A percentile compares a stretch with the other conserved stretches of the same genome.
Conservation (phyloP, 2,113 vertebrate species). For the Atrichornis clamosus region DNA sequence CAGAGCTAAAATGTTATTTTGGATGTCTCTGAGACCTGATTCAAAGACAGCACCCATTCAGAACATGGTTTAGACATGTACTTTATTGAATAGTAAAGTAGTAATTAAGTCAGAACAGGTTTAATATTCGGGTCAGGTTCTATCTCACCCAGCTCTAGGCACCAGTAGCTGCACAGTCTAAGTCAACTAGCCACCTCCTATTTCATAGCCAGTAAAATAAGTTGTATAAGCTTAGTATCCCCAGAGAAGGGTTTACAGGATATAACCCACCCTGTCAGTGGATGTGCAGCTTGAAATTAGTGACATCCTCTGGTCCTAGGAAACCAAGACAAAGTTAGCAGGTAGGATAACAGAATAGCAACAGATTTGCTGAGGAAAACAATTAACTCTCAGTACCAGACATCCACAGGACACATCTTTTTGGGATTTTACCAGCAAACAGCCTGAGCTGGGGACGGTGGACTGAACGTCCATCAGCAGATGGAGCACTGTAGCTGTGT, state of each 20-base stretch:
- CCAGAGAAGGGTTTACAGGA: neutral
- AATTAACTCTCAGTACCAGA: neutral
- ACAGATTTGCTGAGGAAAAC: neutral
- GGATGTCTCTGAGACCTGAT: neutral
- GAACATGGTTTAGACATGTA: neutral
- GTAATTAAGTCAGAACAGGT: neutral
- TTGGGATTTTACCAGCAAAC: neutral
- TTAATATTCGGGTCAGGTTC: neutral
- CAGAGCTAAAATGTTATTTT: neutral
- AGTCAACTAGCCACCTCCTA: neutral
- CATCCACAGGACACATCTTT: accelerated
- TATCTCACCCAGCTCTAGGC: neutral
- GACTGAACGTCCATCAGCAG: neutral
- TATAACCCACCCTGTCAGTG: neutral
- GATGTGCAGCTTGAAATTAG: neutral
- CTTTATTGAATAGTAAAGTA: neutral
- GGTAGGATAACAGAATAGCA: neutral
- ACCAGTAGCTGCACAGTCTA: neutral
- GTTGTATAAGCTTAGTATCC: neutral
- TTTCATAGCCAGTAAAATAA: neutral
- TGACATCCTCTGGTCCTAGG: no score
- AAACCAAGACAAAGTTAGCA: accelerated
- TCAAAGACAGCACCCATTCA: neutral
- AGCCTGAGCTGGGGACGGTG: neutral
- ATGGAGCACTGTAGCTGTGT: neutral